These are phyloP conservation scores for Zootermopsis nevadensis DNA, from an alignment of 2,888 invertebrate genomes.

Conservation along the genomic window DNA sequence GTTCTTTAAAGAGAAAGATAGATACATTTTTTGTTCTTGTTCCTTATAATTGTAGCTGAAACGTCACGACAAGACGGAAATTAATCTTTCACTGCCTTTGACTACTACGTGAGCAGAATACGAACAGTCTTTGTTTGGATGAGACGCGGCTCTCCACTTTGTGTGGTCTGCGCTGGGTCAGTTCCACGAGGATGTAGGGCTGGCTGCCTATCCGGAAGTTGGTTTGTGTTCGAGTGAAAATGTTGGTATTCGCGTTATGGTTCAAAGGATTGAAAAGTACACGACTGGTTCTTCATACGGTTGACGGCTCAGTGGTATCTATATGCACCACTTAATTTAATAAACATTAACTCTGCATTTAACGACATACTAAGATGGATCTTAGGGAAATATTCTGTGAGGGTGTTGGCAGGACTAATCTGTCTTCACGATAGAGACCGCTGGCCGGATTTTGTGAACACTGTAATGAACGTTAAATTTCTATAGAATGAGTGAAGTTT, in stretches of 20 bases:
- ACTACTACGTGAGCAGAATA: constrained; percentile 7
- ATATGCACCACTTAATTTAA: too few species aligned
- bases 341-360: too few species aligned
- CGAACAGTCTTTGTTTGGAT: too few species aligned
- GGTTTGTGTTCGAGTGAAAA: not conserved
- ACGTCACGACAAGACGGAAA: constrained; percentile 16
- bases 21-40: not conserved
- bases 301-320: not conserved
- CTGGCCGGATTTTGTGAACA: too few species aligned
- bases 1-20: constrained; percentile 6
- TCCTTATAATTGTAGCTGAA: constrained; percentile 26
- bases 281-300: not conserved
- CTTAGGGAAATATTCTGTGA: too few species aligned
- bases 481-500: too few species aligned
- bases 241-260: not conserved
- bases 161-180: too few species aligned
- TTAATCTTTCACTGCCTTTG: constrained; percentile 6
- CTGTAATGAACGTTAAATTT: too few species aligned
- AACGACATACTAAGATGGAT: too few species aligned
- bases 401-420: too few species aligned
- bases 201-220: not conserved
- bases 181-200: not conserved
- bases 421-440: too few species aligned
- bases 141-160: too few species aligned
- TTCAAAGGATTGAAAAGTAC: not conserved